These are phyloP conservation scores for Reticulitermes speratus DNA, from an alignment of 1,140 invertebrate species.

Conservation along the genomic window DNA sequence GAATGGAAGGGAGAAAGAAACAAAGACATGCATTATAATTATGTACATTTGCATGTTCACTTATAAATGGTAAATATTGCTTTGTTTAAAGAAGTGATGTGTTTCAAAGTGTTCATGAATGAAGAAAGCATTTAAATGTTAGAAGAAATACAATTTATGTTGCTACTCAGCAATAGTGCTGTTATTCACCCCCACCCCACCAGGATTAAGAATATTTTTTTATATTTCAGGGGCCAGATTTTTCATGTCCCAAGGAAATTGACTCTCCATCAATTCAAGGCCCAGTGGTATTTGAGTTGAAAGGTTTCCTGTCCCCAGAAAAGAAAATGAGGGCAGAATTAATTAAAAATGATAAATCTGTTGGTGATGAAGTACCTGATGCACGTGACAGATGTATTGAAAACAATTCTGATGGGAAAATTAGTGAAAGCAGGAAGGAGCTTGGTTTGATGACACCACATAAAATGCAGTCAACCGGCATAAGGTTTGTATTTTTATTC, in stretches of 20 bases:
- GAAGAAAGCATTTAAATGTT: no score
- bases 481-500: background rate
- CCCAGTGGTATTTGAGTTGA: conserved; percentile 25
- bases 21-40: no score
- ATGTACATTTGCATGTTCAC: no score
- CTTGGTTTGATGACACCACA: conserved; percentile 30
- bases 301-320: conserved; percentile 23
- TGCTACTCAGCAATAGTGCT: no score
- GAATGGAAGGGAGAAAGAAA: no score
- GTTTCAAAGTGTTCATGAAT: no score
- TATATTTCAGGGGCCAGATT: background rate
- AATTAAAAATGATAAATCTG: background rate
- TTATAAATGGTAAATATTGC: no score
- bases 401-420: background rate
- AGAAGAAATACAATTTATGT: no score
- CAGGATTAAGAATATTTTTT: no score
- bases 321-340: background rate
- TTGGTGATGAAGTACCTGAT: background rate
- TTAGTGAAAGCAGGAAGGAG: conserved; percentile 26
- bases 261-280: background rate
- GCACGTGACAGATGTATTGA: background rate
- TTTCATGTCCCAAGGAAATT: background rate
- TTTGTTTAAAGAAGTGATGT: no score
- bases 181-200: no score
- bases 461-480: background rate